Conservation (phyloP, 2,888 invertebrate species). For the Elgonia sp. region DNA sequence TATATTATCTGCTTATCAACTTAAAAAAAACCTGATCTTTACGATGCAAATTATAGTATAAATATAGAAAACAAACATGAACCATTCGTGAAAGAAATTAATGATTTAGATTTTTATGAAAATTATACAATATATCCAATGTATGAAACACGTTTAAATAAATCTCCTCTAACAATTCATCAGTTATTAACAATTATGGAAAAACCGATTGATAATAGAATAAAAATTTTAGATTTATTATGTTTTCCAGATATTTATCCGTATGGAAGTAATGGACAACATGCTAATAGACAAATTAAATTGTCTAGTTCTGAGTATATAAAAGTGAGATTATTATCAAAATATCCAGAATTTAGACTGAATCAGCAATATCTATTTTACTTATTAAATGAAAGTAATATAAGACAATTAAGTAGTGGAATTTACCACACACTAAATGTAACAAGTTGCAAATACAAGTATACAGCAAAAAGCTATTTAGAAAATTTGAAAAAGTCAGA, state of each 20-base stretch:
- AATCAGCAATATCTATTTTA: constrained; percentile 80
- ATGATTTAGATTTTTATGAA: no score
- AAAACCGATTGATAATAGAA: constrained; percentile 72
- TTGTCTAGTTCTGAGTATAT: constrained; percentile 76
- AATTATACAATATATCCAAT: not conserved
- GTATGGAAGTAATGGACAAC: constrained; percentile 74
- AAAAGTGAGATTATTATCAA: constrained; percentile 70
- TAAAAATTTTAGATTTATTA: constrained; percentile 67
- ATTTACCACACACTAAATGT: constrained; percentile 76
- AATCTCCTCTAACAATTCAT: not conserved
- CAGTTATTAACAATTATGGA: constrained; percentile 72
- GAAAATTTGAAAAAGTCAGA: constrained; percentile 48
- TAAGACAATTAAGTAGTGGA: constrained; percentile 75
- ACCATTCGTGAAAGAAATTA: no score
- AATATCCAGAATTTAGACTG: constrained; percentile 71
- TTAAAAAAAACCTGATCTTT: not conserved
- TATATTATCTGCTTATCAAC: not conserved
- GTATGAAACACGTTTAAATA: not conserved
- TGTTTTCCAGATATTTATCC: constrained; percentile 65
- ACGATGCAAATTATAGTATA: no score
- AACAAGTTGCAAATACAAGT: constrained; percentile 52
- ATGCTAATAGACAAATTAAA: constrained; percentile 64
- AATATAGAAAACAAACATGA: no score
- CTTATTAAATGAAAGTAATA: constrained; percentile 77
- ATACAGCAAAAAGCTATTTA: constrained; percentile 61